phyloP scores from a whole-genome alignment of 1,140 invertebrate genomes.

The Heliconius himera region DNA sequence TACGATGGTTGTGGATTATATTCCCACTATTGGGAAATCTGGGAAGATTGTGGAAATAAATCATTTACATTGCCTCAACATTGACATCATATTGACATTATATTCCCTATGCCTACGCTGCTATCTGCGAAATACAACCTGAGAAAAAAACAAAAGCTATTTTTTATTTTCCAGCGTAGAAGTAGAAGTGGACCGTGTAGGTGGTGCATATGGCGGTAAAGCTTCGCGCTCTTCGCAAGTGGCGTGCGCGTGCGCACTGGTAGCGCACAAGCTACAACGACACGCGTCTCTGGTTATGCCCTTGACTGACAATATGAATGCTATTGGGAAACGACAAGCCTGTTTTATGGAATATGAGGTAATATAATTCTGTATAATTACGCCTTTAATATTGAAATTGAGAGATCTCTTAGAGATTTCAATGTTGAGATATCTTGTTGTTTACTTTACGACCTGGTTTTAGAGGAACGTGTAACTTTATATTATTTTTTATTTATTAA shows the following conservation, averaged over 20 bases:
- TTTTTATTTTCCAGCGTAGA: constrained; percentile 54
- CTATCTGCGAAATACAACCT: neutral
- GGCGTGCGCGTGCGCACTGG: constrained; percentile 71
- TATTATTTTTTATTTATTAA: too few relatives aligned
- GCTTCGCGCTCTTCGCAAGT: constrained; percentile 58
- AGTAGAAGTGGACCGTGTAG: constrained; percentile 64
- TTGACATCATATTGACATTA: too few relatives aligned
- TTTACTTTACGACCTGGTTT: too few relatives aligned
- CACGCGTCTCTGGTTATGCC: constrained; percentile 75
- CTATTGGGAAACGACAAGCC: constrained; percentile 46
- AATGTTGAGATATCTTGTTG: too few relatives aligned
- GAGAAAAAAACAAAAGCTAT: too few relatives aligned
- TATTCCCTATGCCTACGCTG: neutral
- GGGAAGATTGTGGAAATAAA: too few relatives aligned
- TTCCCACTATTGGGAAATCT: too few relatives aligned
- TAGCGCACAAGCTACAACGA: constrained; percentile 57
- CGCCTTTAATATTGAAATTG: too few relatives aligned
- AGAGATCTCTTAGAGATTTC: too few relatives aligned
- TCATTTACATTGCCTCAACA: too few relatives aligned
- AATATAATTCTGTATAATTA: neutral
- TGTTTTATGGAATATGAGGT: constrained; percentile 48
- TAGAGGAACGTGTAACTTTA: too few relatives aligned
- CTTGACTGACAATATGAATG: constrained; percentile 77
- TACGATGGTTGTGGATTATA: too few relatives aligned
- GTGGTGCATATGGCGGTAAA: constrained; percentile 74